phyloP scores from a whole-genome alignment of 2,888 invertebrate genomes.

The Torymus aiolomorphi region DNA sequence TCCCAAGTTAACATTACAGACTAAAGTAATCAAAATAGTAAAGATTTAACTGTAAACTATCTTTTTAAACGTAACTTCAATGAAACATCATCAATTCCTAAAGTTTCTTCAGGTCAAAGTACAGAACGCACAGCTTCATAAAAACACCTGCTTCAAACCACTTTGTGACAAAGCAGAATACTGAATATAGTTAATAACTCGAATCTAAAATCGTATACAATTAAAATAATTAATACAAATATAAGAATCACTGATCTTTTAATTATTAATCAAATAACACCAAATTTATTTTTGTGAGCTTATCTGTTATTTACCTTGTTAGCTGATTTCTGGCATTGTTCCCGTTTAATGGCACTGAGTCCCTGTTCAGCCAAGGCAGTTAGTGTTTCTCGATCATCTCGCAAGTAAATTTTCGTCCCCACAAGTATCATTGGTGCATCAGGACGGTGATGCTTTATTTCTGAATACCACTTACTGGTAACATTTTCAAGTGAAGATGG shows the following conservation, averaged over 20 bases:
- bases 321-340: conserved; percentile 98
- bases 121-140: conserved; percentile 99
- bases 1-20: conserved; percentile 26
- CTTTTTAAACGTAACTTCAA: conserved; percentile 53
- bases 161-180: conserved; percentile 99
- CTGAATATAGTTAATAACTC: conserved; percentile 99
- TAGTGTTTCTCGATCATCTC: conserved; percentile 97
- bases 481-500: too few relatives aligned
- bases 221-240: too few relatives aligned
- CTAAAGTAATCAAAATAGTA: conserved; percentile 48
- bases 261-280: background rate
- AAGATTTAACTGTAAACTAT: too few relatives aligned
- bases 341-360: conserved; percentile 95
- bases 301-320: conserved; percentile 82
- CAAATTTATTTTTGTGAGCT: background rate
- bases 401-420: too few relatives aligned
- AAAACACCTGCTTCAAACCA: conserved; percentile 98
- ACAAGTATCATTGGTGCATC: too few relatives aligned
- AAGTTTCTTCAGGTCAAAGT: conserved; percentile 89
- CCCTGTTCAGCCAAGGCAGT: too few relatives aligned
- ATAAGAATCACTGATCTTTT: too few relatives aligned
- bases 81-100: conserved; percentile 49
- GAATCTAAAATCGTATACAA: conserved; percentile 81
- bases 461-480: too few relatives aligned
- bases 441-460: too few relatives aligned